phyloP scores from a whole-genome alignment of 2,113 vertebrate species.

The Antechinus stuartii region DNA sequence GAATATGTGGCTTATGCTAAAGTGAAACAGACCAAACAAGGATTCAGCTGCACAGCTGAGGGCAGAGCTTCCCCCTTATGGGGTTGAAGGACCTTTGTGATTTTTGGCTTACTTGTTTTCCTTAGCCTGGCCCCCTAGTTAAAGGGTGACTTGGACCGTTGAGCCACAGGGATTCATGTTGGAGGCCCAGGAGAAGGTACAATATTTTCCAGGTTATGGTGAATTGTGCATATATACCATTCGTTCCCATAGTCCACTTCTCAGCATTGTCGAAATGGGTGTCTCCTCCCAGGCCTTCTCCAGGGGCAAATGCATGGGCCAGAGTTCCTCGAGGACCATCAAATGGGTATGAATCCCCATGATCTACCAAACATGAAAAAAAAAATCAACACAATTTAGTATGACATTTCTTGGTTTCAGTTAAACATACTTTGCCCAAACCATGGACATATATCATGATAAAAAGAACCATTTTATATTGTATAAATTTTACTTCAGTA shows the following conservation, averaged over 20 bases:
- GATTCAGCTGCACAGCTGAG: not conserved
- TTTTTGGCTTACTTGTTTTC: slow-evolving; percentile 76
- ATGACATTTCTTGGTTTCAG: not conserved
- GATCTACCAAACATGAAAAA: slow-evolving; percentile 63
- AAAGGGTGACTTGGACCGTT: slow-evolving; percentile 69
- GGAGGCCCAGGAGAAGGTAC: slow-evolving; percentile 80
- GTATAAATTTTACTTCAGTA: not conserved
- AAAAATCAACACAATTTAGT: slow-evolving; percentile 18
- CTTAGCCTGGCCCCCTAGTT: slow-evolving; percentile 60
- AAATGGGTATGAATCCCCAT: slow-evolving; percentile 77
- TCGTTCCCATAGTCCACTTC: slow-evolving; percentile 77
- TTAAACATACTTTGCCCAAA: too few relatives aligned
- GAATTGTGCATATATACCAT: slow-evolving; percentile 73
- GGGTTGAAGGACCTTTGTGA: slow-evolving; percentile 45
- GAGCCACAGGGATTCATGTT: slow-evolving; percentile 79
- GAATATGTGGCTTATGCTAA: not conserved
- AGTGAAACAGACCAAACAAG: slow-evolving; percentile 28
- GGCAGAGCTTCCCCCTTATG: slow-evolving; percentile 49
- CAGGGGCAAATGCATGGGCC: slow-evolving; percentile 75
- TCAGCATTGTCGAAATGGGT: slow-evolving; percentile 78
- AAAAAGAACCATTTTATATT: not conserved
- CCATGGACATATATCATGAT: not conserved
- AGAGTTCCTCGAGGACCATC: slow-evolving; percentile 73
- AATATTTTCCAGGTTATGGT: slow-evolving; percentile 72
- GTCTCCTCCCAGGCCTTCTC: slow-evolving; percentile 77